A percentile compares a stretch with the other conserved stretches of the same genome.
These are phyloP conservation scores for Acanthopagrus latus DNA, from an alignment of 2,797 vertebrate species.

Conservation along the genomic window DNA sequence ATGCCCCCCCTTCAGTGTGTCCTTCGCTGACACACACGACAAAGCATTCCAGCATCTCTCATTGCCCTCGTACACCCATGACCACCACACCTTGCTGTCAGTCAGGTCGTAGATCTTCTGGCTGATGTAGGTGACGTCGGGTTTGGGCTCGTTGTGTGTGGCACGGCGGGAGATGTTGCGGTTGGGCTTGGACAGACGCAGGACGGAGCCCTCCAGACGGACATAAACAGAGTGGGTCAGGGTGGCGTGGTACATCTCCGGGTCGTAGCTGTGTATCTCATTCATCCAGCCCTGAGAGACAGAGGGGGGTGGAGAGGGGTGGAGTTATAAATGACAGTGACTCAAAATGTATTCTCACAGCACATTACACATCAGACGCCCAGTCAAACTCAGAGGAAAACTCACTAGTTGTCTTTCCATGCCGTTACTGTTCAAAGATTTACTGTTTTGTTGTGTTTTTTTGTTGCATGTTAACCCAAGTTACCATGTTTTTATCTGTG, in stretches of 20 bases:
- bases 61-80: background rate
- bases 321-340: background rate
- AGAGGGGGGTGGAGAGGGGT: background rate
- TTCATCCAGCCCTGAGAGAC: conserved; percentile 96
- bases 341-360: background rate
- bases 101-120: conserved; percentile 98
- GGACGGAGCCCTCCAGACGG: conserved; percentile 92
- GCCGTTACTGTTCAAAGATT: background rate
- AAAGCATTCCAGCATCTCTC: background rate
- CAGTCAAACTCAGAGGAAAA: background rate
- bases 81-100: conserved; percentile 91
- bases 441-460: background rate
- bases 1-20: background rate
- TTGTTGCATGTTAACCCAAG: too few species aligned
- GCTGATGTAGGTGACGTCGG: conserved; percentile 94
- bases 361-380: background rate
- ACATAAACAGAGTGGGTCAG: conserved; percentile 96
- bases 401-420: background rate
- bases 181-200: conserved; percentile 97
- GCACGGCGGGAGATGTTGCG: conserved; percentile 96
- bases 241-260: conserved; percentile 97
- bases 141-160: conserved; percentile 94
- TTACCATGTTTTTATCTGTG: too few species aligned
- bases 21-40: background rate
- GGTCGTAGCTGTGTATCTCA: conserved; percentile 96